These are phyloP conservation scores for Stenchaetothrips biformis DNA, from an alignment of 2,888 invertebrate species.

Conservation along the genomic window DNA sequence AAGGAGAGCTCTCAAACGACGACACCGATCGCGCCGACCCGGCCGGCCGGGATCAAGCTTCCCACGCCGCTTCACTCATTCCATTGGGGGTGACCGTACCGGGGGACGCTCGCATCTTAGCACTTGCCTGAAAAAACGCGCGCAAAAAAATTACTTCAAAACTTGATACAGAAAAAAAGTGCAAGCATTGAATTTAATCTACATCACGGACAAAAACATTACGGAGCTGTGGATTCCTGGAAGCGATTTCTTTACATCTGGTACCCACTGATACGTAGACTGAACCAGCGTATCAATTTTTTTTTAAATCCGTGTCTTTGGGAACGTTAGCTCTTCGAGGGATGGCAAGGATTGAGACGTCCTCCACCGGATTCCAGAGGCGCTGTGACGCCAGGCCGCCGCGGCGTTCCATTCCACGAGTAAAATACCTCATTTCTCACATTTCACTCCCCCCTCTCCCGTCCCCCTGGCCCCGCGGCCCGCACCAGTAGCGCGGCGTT, in stretches of 20 bases:
- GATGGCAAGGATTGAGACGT: neutral
- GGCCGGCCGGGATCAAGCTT: neutral
- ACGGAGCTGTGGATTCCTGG: neutral
- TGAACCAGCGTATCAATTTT: no score
- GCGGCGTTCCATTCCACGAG: neutral
- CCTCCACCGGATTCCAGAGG: neutral
- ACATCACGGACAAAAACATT: neutral
- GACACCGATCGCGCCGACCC: no score
- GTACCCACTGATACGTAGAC: no score
- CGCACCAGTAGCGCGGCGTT: neutral
- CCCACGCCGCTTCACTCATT: neutral
- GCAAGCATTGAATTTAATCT: neutral
- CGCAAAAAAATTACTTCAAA: neutral
- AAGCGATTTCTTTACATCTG: neutral
- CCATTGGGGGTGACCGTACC: no score
- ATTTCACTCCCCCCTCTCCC: neutral
- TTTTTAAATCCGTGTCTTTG: no score
- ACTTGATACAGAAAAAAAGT: neutral
- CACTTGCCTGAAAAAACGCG: no score
- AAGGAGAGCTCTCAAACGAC: no score
- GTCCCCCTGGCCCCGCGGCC: neutral
- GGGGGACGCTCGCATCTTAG: no score
- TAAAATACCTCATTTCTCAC: slow-evolving; percentile 20
- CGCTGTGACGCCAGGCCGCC: neutral
- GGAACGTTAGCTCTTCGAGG: no score